phyloP scores from a whole-genome alignment of 2,888 invertebrate species.

The Epirrhoe alternata region DNA sequence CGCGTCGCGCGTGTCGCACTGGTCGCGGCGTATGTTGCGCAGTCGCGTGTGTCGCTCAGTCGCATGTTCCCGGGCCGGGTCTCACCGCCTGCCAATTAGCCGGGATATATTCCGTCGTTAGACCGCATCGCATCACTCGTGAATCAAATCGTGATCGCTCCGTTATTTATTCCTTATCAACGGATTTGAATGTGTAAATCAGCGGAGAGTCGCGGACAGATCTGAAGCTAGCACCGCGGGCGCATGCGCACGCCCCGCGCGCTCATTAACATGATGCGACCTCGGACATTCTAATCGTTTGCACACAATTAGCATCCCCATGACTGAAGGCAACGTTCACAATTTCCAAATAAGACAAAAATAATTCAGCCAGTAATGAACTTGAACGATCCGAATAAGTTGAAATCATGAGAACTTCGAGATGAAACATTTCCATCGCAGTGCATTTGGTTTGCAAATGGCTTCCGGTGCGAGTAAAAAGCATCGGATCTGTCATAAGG shows the following conservation, averaged over 20 bases:
- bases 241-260: slow-evolving; percentile 1
- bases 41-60: background rate
- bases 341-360: background rate
- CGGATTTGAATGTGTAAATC: slow-evolving; percentile 29
- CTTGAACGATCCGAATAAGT: slow-evolving; percentile 5
- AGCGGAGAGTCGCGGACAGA: slow-evolving; percentile 11
- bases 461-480: slow-evolving; percentile 32
- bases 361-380: background rate
- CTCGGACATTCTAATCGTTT: background rate
- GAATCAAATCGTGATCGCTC: slow-evolving; percentile 35
- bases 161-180: slow-evolving; percentile 33
- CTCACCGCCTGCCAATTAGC: slow-evolving; percentile 35
- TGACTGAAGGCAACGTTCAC: background rate
- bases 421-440: slow-evolving; percentile 30
- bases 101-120: slow-evolving; percentile 35
- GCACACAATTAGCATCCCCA: background rate
- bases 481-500: slow-evolving; percentile 37
- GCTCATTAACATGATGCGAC: slow-evolving; percentile 4
- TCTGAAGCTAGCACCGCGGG: background rate
- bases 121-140: slow-evolving; percentile 29
- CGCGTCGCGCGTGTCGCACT: background rate
- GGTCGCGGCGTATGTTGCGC: slow-evolving; percentile 1
- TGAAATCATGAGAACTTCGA: slow-evolving; percentile 15
- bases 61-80: background rate
- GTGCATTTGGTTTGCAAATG: slow-evolving; percentile 40